Conservation (phyloP, 2,797 vertebrate genomes). For the Euthynnus affinis region DNA sequence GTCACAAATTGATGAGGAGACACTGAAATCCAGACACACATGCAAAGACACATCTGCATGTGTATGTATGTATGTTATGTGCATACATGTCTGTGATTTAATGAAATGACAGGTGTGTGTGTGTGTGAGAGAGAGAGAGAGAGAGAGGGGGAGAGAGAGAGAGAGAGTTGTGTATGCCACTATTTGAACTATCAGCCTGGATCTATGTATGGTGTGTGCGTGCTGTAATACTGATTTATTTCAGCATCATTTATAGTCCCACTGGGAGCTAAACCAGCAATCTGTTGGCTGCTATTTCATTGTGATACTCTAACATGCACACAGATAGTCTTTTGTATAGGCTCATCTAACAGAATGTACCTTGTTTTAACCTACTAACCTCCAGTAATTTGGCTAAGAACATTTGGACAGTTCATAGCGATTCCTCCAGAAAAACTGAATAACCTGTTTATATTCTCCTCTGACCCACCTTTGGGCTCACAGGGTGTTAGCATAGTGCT, state of each 20-base stretch:
- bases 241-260: constrained; percentile 59
- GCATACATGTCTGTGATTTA: constrained; percentile 16
- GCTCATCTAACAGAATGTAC: constrained; percentile 36
- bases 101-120: constrained; percentile 35
- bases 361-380: constrained; percentile 53
- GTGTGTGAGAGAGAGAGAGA: background rate
- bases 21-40: constrained; percentile 34
- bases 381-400: constrained; percentile 16
- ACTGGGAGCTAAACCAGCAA: constrained; percentile 59
- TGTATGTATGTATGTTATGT: constrained; percentile 8
- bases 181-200: constrained; percentile 25
- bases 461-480: constrained; percentile 45
- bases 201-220: constrained; percentile 20
- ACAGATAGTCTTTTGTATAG: constrained; percentile 49
- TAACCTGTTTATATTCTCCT: constrained; percentile 36
- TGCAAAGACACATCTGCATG: constrained; percentile 18
- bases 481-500: background rate
- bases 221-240: constrained; percentile 66
- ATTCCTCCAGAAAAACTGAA: constrained; percentile 12
- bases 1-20: constrained; percentile 37
- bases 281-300: constrained; percentile 50
- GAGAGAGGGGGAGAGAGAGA: no score
- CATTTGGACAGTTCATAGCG: constrained; percentile 9
- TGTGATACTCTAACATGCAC: constrained; percentile 30
- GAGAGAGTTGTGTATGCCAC: constrained; percentile 3